Percentiles rank a stretch among this genome's conserved stretches.
Conservation (phyloP, 2,888 invertebrate genomes). For the Antheraea yamamai region DNA sequence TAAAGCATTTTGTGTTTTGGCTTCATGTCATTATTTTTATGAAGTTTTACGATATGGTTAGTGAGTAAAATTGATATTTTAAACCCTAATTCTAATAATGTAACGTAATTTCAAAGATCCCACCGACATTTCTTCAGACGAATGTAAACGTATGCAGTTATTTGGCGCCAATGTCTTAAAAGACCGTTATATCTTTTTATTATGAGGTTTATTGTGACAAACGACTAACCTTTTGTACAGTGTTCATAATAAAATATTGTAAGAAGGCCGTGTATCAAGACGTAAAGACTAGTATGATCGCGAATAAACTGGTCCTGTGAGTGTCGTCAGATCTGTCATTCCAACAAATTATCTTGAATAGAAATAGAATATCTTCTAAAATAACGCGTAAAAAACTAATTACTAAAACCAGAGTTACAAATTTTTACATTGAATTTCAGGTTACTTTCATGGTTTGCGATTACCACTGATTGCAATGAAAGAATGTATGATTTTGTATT, state of each 20-base stretch:
- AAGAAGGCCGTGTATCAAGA: conserved; percentile 32
- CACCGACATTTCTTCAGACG: conserved; percentile 29
- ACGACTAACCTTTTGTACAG: conserved; percentile 25
- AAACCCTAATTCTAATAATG: conserved; percentile 25
- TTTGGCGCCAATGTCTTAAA: conserved; percentile 79
- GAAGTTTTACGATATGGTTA: conserved; percentile 50
- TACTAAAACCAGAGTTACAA: conserved; percentile 22
- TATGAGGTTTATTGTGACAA: conserved; percentile 35
- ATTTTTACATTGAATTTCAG: conserved; percentile 49
- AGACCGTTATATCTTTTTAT: conserved; percentile 68
- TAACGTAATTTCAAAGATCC: conserved; percentile 30
- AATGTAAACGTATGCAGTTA: conserved; percentile 79
- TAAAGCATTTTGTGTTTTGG: conserved; percentile 48
- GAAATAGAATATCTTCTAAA: conserved; percentile 46
- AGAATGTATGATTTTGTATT: conserved; percentile 61
- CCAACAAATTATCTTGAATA: conserved; percentile 57
- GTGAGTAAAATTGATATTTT: conserved; percentile 35
- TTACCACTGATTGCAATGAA: conserved; percentile 65
- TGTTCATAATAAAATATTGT: conserved; percentile 32
- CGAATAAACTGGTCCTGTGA: conserved; percentile 73
- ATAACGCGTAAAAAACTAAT: conserved; percentile 33
- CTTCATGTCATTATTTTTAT: conserved; percentile 38
- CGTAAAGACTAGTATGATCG: conserved; percentile 45
- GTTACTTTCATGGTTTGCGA: conserved; percentile 44
- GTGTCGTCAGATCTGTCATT: conserved; percentile 80